phyloP scores from a whole-genome alignment of 2,113 vertebrate genomes.

The Albula goreensis region DNA sequence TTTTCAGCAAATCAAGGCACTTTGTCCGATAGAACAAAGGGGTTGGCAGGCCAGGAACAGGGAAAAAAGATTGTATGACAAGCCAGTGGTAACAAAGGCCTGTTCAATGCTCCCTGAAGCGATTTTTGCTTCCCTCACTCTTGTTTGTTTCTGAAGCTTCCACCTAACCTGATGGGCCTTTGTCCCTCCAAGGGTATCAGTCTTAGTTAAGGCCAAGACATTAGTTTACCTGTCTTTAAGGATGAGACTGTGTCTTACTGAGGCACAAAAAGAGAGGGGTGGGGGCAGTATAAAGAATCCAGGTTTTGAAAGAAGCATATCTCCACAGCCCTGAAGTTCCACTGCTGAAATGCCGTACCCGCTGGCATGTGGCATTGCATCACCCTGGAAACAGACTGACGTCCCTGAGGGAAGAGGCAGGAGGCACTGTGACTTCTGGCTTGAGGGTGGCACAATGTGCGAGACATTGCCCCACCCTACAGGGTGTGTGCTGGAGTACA shows the following conservation, averaged over 20 bases:
- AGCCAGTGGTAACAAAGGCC: neutral
- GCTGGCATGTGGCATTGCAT: neutral
- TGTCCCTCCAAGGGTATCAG: neutral
- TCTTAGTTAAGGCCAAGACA: neutral
- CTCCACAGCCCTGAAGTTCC: too few species aligned
- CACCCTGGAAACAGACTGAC: neutral
- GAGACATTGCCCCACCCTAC: neutral
- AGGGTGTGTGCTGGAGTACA: neutral
- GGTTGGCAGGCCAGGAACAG: neutral
- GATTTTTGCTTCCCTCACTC: neutral
- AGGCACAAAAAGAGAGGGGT: slow-evolving; percentile 44
- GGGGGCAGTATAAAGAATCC: slow-evolving; percentile 21
- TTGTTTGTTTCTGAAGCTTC: neutral
- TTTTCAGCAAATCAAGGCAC: neutral
- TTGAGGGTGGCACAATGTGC: neutral
- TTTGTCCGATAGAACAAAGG: slow-evolving; percentile 1
- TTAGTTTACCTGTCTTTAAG: neutral
- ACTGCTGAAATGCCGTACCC: too few species aligned
- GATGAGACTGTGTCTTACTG: slow-evolving; percentile 22
- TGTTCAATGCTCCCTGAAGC: neutral
- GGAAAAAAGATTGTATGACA: neutral
- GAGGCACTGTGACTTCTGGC: neutral
- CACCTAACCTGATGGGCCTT: neutral
- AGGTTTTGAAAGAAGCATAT: too few species aligned
- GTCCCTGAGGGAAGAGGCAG: neutral